Conservation (phyloP, 1,140 invertebrate genomes). For the Dryas iulia region DNA sequence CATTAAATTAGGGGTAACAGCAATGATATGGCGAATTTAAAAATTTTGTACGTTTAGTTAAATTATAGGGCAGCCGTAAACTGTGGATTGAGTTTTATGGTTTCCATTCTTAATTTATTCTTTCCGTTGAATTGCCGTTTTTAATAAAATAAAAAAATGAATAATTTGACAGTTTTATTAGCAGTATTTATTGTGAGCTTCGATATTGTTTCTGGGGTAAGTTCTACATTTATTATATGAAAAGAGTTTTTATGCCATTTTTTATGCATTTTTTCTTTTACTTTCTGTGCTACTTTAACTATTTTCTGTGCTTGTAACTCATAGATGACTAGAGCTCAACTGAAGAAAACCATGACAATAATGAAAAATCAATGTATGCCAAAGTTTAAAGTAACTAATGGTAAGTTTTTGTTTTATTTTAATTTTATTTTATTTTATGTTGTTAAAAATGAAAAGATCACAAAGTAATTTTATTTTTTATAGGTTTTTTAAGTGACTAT, state of each 20-base stretch:
- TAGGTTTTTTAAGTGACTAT: no score
- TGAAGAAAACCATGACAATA: slow-evolving; percentile 59
- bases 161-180: not conserved
- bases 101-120: not conserved
- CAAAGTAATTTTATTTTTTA: no score
- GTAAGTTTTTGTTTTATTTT: no score
- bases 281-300: no score
- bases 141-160: not conserved
- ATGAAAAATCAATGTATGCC: slow-evolving; percentile 66
- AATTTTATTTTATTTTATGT: no score
- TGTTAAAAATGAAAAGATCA: no score
- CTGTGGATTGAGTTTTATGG: not conserved
- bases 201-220: slow-evolving; percentile 3
- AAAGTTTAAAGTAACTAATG: slow-evolving; percentile 60
- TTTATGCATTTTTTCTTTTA: no score
- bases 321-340: slow-evolving; percentile 61
- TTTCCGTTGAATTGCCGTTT: not conserved
- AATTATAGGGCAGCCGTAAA: not conserved
- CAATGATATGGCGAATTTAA: not conserved
- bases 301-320: no score
- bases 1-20: not conserved
- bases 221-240: no score
- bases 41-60: not conserved
- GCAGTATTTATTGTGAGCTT: not conserved
- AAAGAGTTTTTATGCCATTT: no score